Evolutionary conservation across 2,113 vertebrate genomes (phyloP), one percentile per base, ranked within the genome.

Genomic region (Triplophysa tibetana): DNA sequence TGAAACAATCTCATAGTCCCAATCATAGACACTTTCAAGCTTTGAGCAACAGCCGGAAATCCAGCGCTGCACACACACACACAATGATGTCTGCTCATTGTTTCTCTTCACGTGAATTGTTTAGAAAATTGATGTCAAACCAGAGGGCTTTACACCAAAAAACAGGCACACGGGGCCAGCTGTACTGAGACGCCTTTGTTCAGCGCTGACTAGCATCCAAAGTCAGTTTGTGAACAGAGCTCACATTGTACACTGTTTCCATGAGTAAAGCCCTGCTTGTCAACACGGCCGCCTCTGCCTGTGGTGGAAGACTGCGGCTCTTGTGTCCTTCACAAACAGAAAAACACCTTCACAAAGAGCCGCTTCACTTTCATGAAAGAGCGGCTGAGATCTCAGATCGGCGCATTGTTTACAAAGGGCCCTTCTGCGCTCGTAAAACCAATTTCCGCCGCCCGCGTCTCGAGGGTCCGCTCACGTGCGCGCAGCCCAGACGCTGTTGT

Each of bases 161-260:
- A 74, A 64, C 88, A 17, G 13, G 83, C 89, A 84, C 80, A 83
- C 79, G 82, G 89, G 87, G 83, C 87, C 89, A 87, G 90, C 91
- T 86, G 89, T 85, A 93, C 91, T 93, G 88, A 93, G 93, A 90
- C 86, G 83, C 89, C 92, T 93, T 93, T 94, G 93, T 94, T 93
- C 91, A 88, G 83, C 11, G 23, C 89, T 93, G 92, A 93, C 90
- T 91, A 82, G 89, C 86, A 84, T 93, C 93, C 93, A 94, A 91
- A 93, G 92, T 92, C 90, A 89, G 88, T 88, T 83, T 41, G 79
- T 64, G 89, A 92, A 94, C 93, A 94, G 91, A 92, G 93, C 89
- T 84, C 81, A 87, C 91, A 93, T 93, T 94, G 93, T 93, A 87
- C 56, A 24, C 84, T 92, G 80, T 93, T 94, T 93, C 93, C 93